Evolutionary conservation across 2,797 vertebrate genomes (phyloP).

Genomic region (Coregonus sp.): DNA sequence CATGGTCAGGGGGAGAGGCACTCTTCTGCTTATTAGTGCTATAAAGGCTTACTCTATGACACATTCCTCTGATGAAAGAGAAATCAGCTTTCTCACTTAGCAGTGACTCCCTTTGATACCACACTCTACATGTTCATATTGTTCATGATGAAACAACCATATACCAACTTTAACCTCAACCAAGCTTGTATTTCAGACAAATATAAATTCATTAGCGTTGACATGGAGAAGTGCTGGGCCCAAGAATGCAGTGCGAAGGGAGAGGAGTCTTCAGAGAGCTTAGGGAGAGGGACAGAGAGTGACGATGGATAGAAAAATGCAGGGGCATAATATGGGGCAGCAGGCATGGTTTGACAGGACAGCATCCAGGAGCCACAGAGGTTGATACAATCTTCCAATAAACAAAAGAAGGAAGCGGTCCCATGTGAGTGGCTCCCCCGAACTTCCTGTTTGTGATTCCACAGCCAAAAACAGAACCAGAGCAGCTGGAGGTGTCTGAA

Average conservation of each 20-base stretch:
- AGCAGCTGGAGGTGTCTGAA: conserved; percentile 49
- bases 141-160: background rate
- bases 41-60: conserved; percentile 19
- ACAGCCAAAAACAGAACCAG: conserved; percentile 76
- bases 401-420: conserved; percentile 82
- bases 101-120: background rate
- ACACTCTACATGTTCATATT: background rate
- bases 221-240: background rate
- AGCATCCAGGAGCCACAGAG: conserved; percentile 52
- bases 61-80: conserved; percentile 31
- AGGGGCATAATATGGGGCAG: conserved; percentile 25
- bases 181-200: background rate
- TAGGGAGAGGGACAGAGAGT: background rate
- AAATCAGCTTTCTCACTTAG: conserved; percentile 18
- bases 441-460: conserved; percentile 83
- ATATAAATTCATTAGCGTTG: background rate
- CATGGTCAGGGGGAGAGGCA: conserved; percentile 43
- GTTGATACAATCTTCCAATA: conserved; percentile 60
- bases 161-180: background rate
- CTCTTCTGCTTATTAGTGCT: conserved; percentile 15
- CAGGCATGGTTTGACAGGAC: conserved; percentile 48
- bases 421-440: conserved; percentile 73
- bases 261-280: background rate
- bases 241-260: background rate
- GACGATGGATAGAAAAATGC: background rate